Evolutionary conservation across 1,140 invertebrate species (phyloP).

Genomic region (Druon quercuslanigerum): DNA sequence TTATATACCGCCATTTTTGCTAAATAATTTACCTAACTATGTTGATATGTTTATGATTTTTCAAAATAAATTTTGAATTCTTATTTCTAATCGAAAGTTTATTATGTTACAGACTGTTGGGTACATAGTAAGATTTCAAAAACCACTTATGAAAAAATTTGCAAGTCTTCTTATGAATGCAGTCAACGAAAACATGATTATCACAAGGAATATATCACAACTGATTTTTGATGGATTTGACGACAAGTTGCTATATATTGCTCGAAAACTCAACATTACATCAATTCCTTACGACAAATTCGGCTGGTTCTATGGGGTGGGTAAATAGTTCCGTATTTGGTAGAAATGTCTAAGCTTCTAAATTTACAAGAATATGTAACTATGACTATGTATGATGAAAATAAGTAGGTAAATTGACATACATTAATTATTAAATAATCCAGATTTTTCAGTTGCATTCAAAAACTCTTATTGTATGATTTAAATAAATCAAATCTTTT

Average conservation of each 20-base stretch:
- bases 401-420: no score
- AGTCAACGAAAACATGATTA: slow-evolving; percentile 76
- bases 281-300: slow-evolving; percentile 83
- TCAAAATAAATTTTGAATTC: slow-evolving; percentile 24
- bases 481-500: no score
- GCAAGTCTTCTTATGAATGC: slow-evolving; percentile 76
- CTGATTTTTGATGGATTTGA: slow-evolving; percentile 86
- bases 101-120: slow-evolving; percentile 79
- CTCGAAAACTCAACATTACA: slow-evolving; percentile 76
- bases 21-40: no score
- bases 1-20: no score
- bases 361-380: slow-evolving; percentile 2
- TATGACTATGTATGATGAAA: no score
- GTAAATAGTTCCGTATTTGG: slow-evolving; percentile 41
- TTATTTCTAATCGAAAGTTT: not conserved
- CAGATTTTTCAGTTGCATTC: no score
- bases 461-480: no score
- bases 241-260: slow-evolving; percentile 80
- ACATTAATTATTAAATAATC: no score
- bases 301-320: slow-evolving; percentile 84
- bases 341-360: slow-evolving; percentile 21
- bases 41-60: not conserved
- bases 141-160: slow-evolving; percentile 69
- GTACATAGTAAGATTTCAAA: slow-evolving; percentile 75
- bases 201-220: slow-evolving; percentile 80